A percentile compares a stretch with the other conserved stretches of the same genome.
Conservation (phyloP, 2,888 invertebrate species). For the Cephus sareptanus region DNA sequence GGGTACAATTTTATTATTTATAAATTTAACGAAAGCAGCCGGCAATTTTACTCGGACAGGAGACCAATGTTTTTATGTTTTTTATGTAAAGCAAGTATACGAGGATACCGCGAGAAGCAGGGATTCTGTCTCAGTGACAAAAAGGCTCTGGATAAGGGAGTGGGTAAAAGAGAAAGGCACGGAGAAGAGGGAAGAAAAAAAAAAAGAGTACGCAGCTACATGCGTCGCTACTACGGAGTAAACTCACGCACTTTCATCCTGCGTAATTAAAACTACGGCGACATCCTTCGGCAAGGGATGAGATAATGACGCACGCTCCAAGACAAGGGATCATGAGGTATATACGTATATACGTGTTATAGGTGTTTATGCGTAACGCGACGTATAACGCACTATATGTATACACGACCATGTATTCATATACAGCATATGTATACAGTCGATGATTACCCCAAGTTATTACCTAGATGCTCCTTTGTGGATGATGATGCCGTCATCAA, state of each 20-base stretch:
- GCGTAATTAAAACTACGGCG: conserved; percentile 63
- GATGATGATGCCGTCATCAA: conserved; percentile 28
- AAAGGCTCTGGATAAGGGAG: conserved; percentile 20
- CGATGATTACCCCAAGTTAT: conserved; percentile 58
- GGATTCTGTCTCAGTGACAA: background rate
- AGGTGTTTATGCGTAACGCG: conserved; percentile 29
- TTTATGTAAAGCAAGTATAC: too few relatives aligned
- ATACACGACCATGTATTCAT: background rate
- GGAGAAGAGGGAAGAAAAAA: conserved; percentile 15
- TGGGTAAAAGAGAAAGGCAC: conserved; percentile 17
- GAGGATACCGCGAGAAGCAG: too few relatives aligned
- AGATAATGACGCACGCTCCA: conserved; percentile 44
- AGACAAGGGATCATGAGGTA: conserved; percentile 45
- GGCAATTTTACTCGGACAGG: too few relatives aligned
- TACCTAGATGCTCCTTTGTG: conserved; percentile 52
- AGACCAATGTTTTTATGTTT: too few relatives aligned
- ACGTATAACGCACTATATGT: conserved; percentile 12
- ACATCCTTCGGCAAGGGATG: conserved; percentile 41
- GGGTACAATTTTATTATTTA: too few relatives aligned
- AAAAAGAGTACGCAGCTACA: conserved; percentile 20
- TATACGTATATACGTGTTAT: conserved; percentile 26
- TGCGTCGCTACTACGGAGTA: conserved; percentile 24
- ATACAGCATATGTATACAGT: conserved; percentile 26
- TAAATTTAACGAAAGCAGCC: too few relatives aligned
- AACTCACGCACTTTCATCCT: conserved; percentile 58